These are phyloP conservation scores for Epirrhoe alternata DNA, from an alignment of 2,888 invertebrate genomes.

Conservation along the genomic window DNA sequence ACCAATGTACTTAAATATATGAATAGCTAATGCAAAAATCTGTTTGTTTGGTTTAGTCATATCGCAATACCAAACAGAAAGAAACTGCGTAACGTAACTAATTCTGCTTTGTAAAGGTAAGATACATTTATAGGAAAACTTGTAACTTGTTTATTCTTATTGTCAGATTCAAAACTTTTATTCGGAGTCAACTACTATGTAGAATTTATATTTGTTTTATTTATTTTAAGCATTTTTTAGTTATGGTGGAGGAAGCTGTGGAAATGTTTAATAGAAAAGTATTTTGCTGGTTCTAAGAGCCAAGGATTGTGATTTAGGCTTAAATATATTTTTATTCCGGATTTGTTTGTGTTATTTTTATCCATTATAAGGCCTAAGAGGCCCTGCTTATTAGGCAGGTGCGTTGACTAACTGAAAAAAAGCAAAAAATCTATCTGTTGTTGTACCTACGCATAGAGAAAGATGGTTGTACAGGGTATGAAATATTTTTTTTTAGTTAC, in stretches of 20 bases:
- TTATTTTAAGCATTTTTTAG: constrained; percentile 1
- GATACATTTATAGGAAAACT: no score
- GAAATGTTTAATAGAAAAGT: constrained; percentile 38
- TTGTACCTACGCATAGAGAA: no score
- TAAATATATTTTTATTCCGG: constrained; percentile 65
- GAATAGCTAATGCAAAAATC: background rate
- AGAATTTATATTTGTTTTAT: background rate
- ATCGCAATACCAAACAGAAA: background rate
- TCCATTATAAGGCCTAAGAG: background rate
- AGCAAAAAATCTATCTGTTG: no score
- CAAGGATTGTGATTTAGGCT: constrained; percentile 61
- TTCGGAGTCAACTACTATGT: background rate
- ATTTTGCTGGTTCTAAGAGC: constrained; percentile 61
- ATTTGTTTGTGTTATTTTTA: constrained; percentile 42
- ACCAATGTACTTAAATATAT: background rate
- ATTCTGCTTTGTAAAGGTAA: no score
- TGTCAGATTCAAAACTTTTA: no score
- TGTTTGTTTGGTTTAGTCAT: background rate
- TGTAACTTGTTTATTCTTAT: no score
- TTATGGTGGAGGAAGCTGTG: constrained; percentile 28
- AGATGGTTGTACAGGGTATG: no score
- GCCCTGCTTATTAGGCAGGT: background rate
- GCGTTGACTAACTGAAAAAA: no score
- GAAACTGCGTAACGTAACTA: no score
- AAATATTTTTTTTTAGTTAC: no score